These are phyloP conservation scores for Pangasius larnaudii DNA, from an alignment of 2,797 vertebrate species.

Conservation along the genomic window DNA sequence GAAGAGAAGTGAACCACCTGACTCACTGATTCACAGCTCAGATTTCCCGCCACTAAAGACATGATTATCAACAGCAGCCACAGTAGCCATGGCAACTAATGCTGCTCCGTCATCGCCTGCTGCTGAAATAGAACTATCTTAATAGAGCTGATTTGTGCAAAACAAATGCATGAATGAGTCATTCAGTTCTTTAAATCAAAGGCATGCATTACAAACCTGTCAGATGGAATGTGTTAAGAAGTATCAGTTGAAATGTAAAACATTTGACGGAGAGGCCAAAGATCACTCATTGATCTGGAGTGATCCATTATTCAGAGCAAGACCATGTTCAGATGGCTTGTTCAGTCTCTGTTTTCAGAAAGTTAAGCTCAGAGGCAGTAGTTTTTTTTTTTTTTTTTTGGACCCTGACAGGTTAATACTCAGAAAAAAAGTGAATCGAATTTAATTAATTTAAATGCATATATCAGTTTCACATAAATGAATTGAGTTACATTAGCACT, in stretches of 20 bases:
- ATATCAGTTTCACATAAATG: not conserved
- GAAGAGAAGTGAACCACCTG: slow-evolving; percentile 55
- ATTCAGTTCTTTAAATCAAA: not conserved
- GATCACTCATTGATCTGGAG: not conserved
- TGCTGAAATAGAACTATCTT: not conserved
- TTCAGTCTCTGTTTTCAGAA: not conserved
- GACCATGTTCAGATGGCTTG: not conserved
- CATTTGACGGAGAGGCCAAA: not conserved
- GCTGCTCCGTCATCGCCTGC: not conserved
- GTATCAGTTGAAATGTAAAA: not conserved
- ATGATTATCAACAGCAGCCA: slow-evolving; percentile 42
- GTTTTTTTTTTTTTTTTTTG: not conserved
- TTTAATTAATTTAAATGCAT: not conserved
- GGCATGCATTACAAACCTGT: not conserved
- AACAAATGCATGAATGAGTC: not conserved
- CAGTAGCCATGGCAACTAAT: slow-evolving; percentile 37
- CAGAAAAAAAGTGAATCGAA: not conserved
- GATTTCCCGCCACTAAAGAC: slow-evolving; percentile 59
- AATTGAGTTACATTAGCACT: not conserved
- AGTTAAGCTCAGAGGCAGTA: not conserved
- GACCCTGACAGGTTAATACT: not conserved
- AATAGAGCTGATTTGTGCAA: slow-evolving; percentile 14
- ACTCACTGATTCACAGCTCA: slow-evolving; percentile 64
- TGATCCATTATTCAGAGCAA: not conserved
- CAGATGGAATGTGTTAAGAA: not conserved